Base-by-base conservation (phyloP, 92 coral and sea anemone genomes). In the Epizoanthus fatuus region DNA sequence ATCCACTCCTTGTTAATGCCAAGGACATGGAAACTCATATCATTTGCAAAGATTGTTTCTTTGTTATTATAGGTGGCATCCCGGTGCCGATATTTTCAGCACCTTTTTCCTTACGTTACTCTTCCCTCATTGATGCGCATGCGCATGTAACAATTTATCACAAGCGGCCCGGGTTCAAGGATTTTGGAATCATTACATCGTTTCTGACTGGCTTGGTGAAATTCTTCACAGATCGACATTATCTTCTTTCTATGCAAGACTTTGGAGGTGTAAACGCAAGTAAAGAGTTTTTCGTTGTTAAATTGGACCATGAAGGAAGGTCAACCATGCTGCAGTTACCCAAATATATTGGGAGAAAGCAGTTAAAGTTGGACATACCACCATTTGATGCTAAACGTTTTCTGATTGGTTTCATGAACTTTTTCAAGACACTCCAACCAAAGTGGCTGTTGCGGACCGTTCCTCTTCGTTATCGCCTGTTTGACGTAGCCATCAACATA, bases 31-130 rank as follows among this genome's bases (percentile, higher is more conserved):
- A 91, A 80, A 87, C 88, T 32, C 89, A 84, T 20, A 60, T 87
- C 11, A 35, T 87, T 32, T 91, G 94, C 75, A 83, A 37, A 83
- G 89, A 91, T 62, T 91, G 94, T n/a, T 91, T 81, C 75, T 84
- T 91, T 53, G 78, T 91, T 19, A 87, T 91, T 57, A 35, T 91
- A 9, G 92, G 94, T 4, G 63, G 57, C 16, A 10, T 25, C 40
- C 92, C 94, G 14, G 81, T 91, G 72, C 94, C 94, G 19, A 91
- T 91, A 69, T 91, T 91, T 79, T 89, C 94, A 38, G 87, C 91
- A 3, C 94, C 94, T 0, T 84, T 91, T 70, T 74, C 86, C 55
- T 35, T 91, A 5, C 74, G 90, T 14, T 83, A 69, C 56, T 32
- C 91, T 14, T 73, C 89, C 4, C 81, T 91, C 5, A 73, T 56